These are phyloP conservation scores for Takifugu flavidus DNA, from an alignment of 2,113 vertebrate species.

Conservation along the genomic window DNA sequence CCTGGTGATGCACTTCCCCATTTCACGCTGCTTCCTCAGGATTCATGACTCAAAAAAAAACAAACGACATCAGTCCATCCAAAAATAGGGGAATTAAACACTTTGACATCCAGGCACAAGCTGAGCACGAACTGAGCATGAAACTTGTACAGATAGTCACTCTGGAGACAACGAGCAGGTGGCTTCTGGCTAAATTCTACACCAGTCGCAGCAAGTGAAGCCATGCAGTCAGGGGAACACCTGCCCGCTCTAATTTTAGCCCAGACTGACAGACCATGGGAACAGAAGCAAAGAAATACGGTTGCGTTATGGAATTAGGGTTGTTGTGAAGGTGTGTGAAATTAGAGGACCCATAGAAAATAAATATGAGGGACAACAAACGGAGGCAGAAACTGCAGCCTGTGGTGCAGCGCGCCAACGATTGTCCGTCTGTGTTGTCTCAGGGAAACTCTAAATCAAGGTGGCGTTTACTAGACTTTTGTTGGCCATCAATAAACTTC, in stretches of 20 bases:
- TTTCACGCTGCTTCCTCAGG: constrained; percentile 4
- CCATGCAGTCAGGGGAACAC: constrained; percentile 69
- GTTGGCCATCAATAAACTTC: too few relatives aligned
- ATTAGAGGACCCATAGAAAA: constrained; percentile 3
- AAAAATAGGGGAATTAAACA: too few relatives aligned
- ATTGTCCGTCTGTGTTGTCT: too few relatives aligned
- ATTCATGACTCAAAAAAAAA: background rate
- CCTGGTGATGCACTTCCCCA: constrained; percentile 8
- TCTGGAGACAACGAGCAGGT: constrained; percentile 69
- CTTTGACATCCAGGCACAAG: too few relatives aligned
- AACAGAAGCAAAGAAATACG: constrained; percentile 22
- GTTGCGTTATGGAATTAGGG: constrained; percentile 1
- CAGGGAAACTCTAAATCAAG: too few relatives aligned
- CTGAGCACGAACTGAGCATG: too few relatives aligned
- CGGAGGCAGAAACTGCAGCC: background rate
- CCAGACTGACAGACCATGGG: constrained; percentile 55
- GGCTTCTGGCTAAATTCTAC: constrained; percentile 70
- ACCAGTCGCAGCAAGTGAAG: constrained; percentile 67
- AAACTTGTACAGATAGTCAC: too few relatives aligned
- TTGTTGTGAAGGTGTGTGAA: constrained; percentile 4
- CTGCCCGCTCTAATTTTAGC: constrained; percentile 73
- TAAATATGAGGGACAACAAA: background rate
- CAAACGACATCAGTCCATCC: too few relatives aligned
- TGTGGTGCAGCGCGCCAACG: too few relatives aligned
- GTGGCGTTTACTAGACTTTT: too few relatives aligned